Conservation (phyloP, 2,797 vertebrate genomes). For the Helicolenus hilgendorfi region DNA sequence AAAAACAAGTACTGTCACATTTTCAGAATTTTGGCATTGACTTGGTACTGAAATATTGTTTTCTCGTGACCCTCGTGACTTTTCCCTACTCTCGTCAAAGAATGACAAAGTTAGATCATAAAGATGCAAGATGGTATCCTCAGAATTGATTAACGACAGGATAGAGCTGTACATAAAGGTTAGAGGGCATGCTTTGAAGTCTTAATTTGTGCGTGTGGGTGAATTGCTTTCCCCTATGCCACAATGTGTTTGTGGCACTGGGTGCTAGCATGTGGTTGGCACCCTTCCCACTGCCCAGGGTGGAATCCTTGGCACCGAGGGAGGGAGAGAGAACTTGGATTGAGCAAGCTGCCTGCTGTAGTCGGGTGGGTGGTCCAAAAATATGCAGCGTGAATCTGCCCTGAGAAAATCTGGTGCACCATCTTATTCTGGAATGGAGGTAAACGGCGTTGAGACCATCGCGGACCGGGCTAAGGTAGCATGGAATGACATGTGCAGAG, state of each 20-base stretch:
- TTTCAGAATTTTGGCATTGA: too few species aligned
- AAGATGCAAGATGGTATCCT: background rate
- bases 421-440: constrained; percentile 31
- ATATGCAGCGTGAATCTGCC: constrained; percentile 57
- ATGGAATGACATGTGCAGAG: constrained; percentile 62
- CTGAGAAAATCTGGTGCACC: constrained; percentile 35
- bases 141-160: background rate
- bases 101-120: background rate
- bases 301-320: constrained; percentile 87
- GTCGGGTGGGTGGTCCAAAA: constrained; percentile 77
- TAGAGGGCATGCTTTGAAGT: background rate
- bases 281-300: constrained; percentile 80
- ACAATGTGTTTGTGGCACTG: constrained; percentile 72
- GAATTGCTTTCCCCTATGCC: constrained; percentile 41
- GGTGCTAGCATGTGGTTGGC: constrained; percentile 87
- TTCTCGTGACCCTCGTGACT: background rate
- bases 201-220: constrained; percentile 39
- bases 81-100: background rate
- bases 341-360: constrained; percentile 79
- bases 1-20: too few species aligned
- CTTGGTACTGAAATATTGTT: background rate
- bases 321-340: constrained; percentile 72
- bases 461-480: constrained; percentile 44
- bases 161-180: constrained; percentile 15
- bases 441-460: background rate